Evolutionary conservation across 2,888 invertebrate genomes (phyloP), one percentile per base, ranked within the genome.

Genomic region (Pedicia rivosa): DNA sequence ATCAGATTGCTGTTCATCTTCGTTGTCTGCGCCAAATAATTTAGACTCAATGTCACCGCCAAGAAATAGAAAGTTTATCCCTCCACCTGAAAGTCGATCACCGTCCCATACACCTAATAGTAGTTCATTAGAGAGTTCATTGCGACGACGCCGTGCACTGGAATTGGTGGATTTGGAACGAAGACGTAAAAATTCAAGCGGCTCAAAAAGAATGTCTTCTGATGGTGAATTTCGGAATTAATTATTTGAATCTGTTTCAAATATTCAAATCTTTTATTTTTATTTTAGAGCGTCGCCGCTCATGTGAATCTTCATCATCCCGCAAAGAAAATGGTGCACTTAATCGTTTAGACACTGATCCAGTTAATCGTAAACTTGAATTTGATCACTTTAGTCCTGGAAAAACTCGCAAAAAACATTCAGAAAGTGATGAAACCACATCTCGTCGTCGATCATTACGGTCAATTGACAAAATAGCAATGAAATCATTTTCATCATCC

Each of bases 1-100:
- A 54, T 88, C 87, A 1, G 88, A 88, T 62, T 79, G 78, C 55
- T 83, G 86, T 63, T 82, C 82, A 44, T 72, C 73, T 42, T 77
- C 78, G 42, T 65, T 78, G 44, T 81, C 82, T 35, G 79, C 79
- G 35, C 72, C 72, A 50, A 62, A 62, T 50, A 62, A 62, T 48
- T 48, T 62, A 44, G 62, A 62, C 44, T 62, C 62, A 38, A 49
- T 59, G 33, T 62, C 62, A 42, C 69, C 66, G 10, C 67, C 67
- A 22, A 54, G 59, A 44, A 57, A 32, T 32, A 17, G 32, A 20
- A 32, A 32, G 20, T 32, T 32, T 22, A 13, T 19, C 20, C 19
- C 19, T 5, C 14, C 13, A 13, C 19, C 13, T 7, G 14, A n/a
- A 8, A 20, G 22, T 2, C 17, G 13, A 13, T 6, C 17, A 7